These are phyloP conservation scores for Trissoscelio sp. DNA, from an alignment of 2,888 invertebrate species.

Conservation along the genomic window DNA sequence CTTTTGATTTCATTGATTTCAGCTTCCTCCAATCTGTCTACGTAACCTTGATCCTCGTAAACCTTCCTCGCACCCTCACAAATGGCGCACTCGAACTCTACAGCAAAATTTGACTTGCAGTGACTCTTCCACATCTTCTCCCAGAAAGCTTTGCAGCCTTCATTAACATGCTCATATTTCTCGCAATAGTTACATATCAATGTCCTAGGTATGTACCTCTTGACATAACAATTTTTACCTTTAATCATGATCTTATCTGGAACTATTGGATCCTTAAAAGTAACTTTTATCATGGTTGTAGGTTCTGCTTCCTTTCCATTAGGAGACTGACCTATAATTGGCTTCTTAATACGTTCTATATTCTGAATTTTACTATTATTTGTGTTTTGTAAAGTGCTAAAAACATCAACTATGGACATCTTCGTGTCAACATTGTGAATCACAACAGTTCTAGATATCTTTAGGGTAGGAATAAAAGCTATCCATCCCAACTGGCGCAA, in stretches of 20 bases:
- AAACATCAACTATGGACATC: background rate
- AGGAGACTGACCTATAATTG: background rate
- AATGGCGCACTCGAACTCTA: conserved; percentile 41
- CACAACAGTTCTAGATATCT: conserved; percentile 30
- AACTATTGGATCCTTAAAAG: conserved; percentile 31
- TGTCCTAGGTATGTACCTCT: conserved; percentile 17
- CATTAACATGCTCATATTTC: conserved; percentile 38
- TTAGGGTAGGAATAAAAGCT: conserved; percentile 42
- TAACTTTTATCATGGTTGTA: conserved; percentile 33
- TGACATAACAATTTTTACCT: conserved; percentile 25
- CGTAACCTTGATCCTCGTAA: background rate
- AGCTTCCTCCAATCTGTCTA: background rate
- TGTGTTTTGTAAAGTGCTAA: background rate
- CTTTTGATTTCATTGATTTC: conserved; percentile 28
- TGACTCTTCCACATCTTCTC: conserved; percentile 50
- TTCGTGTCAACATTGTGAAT: conserved; percentile 39
- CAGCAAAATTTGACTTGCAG: conserved; percentile 36
- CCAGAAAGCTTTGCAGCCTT: conserved; percentile 38
- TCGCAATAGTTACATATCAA: conserved; percentile 26
- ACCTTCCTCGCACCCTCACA: conserved; percentile 33
- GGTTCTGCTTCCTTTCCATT: background rate
- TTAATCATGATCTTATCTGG: conserved; percentile 27
- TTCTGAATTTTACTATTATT: conserved; percentile 23
- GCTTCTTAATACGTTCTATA: conserved; percentile 30
- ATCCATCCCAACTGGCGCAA: conserved; percentile 44